Evolutionary conservation across 2,797 vertebrate genomes (phyloP), one percentile per base, ranked within the genome.

Genomic region (Megaceryle alcyon): DNA sequence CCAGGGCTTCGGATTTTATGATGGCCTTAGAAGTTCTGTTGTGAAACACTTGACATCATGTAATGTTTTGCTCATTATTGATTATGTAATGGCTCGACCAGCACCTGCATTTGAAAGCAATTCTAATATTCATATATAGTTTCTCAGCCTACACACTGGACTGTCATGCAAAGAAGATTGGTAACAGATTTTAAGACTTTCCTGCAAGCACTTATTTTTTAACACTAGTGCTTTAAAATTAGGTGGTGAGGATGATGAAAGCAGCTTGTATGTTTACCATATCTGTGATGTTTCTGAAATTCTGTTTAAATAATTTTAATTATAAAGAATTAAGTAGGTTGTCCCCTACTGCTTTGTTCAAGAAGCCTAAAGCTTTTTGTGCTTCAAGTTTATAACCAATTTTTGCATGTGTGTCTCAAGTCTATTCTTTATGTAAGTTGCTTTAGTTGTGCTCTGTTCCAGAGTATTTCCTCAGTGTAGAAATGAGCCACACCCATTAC

Each of bases 31-130:
- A 63, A 60, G 16, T 81, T 56, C 13, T 61, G 10, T 56, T 44
- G 11, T 66, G 80, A 71, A 71, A 10, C 21, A 28, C 73, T 23
- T 81, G 61, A 64, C 19, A 57, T 68, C 75, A 48, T 6, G 2
- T 86, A 81, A 75, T 88, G 15, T 65, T 95, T 90, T 86, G 7
- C 31, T 88, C 5, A 20, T 37, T 86, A 83, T 37, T 71, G 68
- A 33, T 78, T 80, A 26, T 49, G 1, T 61, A 77, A 65, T 53
- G 66, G 22, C 48, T 86, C 81, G 39, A 88, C n/a, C 37, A 57
- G 29, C 80, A 92, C 54, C 92, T 86, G 80, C 22, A 11, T 69
- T 92, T 81, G 49, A 88, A 82, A 87, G 12, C 9, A 19, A 6
- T 44, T 2, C 0, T 41, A 29, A 20, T 33, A 25, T 46, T 88